These are phyloP conservation scores for Oreortyx pictus DNA, from an alignment of 2,797 vertebrate genomes.

Conservation along the genomic window DNA sequence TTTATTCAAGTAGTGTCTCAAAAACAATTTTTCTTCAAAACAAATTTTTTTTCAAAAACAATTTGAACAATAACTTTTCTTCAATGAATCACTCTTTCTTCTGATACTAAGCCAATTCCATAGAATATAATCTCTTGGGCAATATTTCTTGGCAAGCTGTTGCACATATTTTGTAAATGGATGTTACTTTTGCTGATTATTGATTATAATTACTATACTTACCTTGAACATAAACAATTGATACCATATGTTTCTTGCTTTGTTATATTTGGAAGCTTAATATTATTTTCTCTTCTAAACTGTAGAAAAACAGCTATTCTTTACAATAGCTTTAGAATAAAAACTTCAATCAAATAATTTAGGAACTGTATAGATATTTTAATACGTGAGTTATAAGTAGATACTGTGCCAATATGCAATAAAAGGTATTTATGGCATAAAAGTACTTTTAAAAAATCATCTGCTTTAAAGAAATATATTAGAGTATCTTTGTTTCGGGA, in stretches of 20 bases:
- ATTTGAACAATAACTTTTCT: slow-evolving; percentile 7
- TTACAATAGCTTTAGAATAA: not conserved
- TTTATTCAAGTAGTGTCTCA: slow-evolving; percentile 6
- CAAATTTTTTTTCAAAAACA: too few species aligned
- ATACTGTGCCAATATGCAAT: not conserved
- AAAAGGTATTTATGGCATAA: not conserved
- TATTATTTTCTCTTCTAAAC: not conserved
- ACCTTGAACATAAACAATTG: not conserved
- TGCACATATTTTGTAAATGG: not conserved
- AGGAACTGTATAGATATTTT: not conserved
- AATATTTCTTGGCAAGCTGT: not conserved
- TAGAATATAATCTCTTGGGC: not conserved
- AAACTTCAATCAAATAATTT: not conserved
- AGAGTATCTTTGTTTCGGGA: not conserved
- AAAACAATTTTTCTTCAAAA: slow-evolving; percentile 48
- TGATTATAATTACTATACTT: not conserved
- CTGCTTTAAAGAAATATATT: not conserved
- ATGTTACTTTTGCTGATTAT: not conserved
- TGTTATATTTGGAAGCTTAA: not conserved
- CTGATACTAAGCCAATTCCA: slow-evolving; percentile 2
- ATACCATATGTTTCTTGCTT: not conserved
- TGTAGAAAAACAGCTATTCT: not conserved
- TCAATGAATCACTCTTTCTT: not conserved
- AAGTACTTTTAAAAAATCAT: not conserved
- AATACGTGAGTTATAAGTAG: not conserved